These are phyloP conservation scores for Drosophila saltans DNA, from an alignment of 1,140 invertebrate species.

Conservation along the genomic window DNA sequence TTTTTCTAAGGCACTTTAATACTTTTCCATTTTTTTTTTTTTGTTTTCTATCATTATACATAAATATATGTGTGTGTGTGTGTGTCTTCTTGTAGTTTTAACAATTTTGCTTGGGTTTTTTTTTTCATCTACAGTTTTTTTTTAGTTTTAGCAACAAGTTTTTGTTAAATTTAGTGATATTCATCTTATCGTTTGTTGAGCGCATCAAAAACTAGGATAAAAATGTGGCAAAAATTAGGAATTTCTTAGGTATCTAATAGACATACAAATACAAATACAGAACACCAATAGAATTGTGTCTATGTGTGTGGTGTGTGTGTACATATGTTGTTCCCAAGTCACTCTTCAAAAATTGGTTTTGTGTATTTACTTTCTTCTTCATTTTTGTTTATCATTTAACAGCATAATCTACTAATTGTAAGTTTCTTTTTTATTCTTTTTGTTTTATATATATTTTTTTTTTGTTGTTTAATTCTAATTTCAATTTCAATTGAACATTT, in stretches of 20 bases:
- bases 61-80: conserved; percentile 35
- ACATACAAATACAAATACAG: conserved; percentile 51
- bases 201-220: conserved; percentile 46
- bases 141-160: conserved; percentile 31
- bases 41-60: conserved; percentile 39
- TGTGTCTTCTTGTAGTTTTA: conserved; percentile 17
- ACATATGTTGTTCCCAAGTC: conserved; percentile 70
- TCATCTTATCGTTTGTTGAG: conserved; percentile 45
- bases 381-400: conserved; percentile 27
- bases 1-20: conserved; percentile 78
- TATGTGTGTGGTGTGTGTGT: background rate
- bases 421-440: background rate
- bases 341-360: conserved; percentile 37
- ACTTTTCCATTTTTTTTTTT: conserved; percentile 51
- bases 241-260: conserved; percentile 28
- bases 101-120: conserved; percentile 27
- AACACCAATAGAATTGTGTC: conserved; percentile 51
- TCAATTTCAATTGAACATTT: conserved; percentile 4
- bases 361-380: conserved; percentile 9
- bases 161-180: conserved; percentile 46
- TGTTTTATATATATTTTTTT: too few species aligned
- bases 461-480: conserved; percentile 4
- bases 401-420: conserved; percentile 46
- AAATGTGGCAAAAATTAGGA: conserved; percentile 36
- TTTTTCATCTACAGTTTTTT: background rate